These are phyloP conservation scores for Heliconius congener DNA, from an alignment of 1,140 invertebrate species.

Conservation along the genomic window DNA sequence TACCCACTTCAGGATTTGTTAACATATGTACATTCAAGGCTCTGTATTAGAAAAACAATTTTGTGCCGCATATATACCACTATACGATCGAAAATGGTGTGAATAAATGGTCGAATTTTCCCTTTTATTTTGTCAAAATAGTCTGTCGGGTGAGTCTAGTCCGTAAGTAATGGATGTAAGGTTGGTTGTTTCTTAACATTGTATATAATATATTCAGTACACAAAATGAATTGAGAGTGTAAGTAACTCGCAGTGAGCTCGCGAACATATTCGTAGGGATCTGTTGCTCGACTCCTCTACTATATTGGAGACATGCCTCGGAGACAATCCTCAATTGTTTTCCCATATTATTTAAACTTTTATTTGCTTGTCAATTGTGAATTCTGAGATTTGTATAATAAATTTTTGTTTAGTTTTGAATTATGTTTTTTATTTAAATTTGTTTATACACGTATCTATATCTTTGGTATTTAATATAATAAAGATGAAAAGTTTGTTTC, in stretches of 20 bases:
- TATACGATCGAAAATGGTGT: constrained; percentile 57
- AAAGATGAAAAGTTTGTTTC: too few relatives aligned
- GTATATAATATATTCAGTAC: constrained; percentile 79
- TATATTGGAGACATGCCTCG: constrained; percentile 62
- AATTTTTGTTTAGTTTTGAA: background rate
- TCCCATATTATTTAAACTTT: constrained; percentile 1
- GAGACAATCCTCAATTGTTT: constrained; percentile 49
- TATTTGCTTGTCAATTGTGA: background rate
- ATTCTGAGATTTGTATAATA: background rate
- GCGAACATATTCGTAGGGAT: constrained; percentile 77
- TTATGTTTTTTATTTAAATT: background rate
- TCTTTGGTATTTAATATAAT: background rate
- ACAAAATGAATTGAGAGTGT: constrained; percentile 80
- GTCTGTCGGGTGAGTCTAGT: constrained; percentile 46
- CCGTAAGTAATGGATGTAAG: constrained; percentile 53
- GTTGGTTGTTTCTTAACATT: constrained; percentile 55
- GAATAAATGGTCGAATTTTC: constrained; percentile 48
- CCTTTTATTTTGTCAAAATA: constrained; percentile 58
- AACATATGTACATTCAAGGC: constrained; percentile 41
- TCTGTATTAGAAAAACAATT: constrained; percentile 40
- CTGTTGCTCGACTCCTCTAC: constrained; percentile 63
- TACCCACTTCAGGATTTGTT: constrained; percentile 69
- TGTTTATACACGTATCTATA: background rate
- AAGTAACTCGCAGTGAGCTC: constrained; percentile 78
- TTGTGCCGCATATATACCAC: constrained; percentile 45